These are phyloP conservation scores for Leptinotarsa defecta DNA, from an alignment of 1,140 invertebrate species.

Conservation along the genomic window DNA sequence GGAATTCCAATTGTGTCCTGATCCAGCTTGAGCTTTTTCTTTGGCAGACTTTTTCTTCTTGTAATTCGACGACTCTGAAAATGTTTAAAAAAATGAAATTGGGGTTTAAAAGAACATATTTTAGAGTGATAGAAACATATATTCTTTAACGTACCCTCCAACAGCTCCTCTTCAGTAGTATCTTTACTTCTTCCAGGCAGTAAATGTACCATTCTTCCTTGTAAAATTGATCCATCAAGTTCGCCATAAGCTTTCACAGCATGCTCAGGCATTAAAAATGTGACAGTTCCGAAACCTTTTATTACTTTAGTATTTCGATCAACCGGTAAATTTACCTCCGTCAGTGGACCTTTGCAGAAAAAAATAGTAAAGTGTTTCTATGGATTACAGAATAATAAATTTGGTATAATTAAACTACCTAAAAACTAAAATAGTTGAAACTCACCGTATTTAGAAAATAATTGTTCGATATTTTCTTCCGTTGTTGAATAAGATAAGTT, in stretches of 20 bases:
- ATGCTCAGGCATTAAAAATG: slow-evolving; percentile 94
- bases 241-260: slow-evolving; percentile 86
- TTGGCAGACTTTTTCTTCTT: slow-evolving; percentile 87
- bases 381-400: not conserved
- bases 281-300: slow-evolving; percentile 94
- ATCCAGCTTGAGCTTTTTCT: slow-evolving; percentile 75
- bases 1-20: slow-evolving; percentile 95
- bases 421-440: slow-evolving; percentile 22
- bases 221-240: slow-evolving; percentile 87
- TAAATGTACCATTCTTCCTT: slow-evolving; percentile 92
- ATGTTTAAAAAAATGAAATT: not conserved
- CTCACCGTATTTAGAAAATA: slow-evolving; percentile 89
- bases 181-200: slow-evolving; percentile 83
- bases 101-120: not conserved
- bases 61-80: slow-evolving; percentile 68
- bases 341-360: slow-evolving; percentile 86
- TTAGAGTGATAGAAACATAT: slow-evolving; percentile 9
- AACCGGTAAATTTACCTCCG: slow-evolving; percentile 89
- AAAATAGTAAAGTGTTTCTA: too few relatives aligned
- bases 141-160: slow-evolving; percentile 57
- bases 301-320: slow-evolving; percentile 81
- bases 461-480: slow-evolving; percentile 82
- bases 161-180: slow-evolving; percentile 59
- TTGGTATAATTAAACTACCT: not conserved
- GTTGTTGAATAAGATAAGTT: slow-evolving; percentile 90